Evolutionary conservation across 2,888 invertebrate species (phyloP).

Genomic region (Agrotis segetum): DNA sequence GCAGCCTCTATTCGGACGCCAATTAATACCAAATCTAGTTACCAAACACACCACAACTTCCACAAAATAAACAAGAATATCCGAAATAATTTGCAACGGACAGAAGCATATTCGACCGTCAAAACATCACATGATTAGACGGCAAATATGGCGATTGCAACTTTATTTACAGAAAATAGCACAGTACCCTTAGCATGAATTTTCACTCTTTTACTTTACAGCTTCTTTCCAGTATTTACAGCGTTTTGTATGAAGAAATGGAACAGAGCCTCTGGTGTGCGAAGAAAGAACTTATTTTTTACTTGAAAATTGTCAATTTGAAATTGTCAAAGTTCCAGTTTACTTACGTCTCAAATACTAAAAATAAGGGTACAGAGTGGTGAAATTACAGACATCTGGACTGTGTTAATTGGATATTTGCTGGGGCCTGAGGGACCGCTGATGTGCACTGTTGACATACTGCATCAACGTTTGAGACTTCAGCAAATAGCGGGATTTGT

Average conservation of each 20-base stretch:
- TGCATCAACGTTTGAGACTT: slow-evolving; percentile 27
- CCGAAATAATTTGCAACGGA: slow-evolving; percentile 5
- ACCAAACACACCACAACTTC: background rate
- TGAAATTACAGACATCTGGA: slow-evolving; percentile 23
- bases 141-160: slow-evolving; percentile 23
- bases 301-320: no score
- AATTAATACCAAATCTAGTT: background rate
- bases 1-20: background rate
- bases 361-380: no score
- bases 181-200: no score
- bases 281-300: no score
- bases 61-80: slow-evolving; percentile 19
- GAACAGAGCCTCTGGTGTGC: no score
- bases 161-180: slow-evolving; percentile 35
- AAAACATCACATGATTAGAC: slow-evolving; percentile 22
- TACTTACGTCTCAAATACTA: no score
- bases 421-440: background rate
- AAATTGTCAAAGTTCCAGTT: no score
- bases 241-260: no score
- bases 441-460: slow-evolving; percentile 18
- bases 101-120: background rate
- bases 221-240: no score
- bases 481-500: slow-evolving; percentile 25
- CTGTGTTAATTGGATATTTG: slow-evolving; percentile 13
- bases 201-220: no score